phyloP scores from a whole-genome alignment of 1,140 invertebrate genomes.

The Hyles euphorbiae region DNA sequence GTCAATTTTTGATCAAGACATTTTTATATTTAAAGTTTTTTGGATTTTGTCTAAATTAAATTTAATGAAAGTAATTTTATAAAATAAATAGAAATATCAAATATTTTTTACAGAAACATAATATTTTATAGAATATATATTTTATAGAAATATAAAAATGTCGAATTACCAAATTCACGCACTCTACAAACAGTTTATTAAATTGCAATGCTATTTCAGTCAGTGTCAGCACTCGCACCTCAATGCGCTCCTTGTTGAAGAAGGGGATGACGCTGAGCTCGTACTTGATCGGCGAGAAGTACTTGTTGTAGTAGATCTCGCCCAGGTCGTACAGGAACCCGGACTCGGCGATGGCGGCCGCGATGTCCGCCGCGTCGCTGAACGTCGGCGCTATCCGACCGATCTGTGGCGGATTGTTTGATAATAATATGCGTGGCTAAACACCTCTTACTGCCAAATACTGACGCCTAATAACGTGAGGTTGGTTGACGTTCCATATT shows the following conservation, averaged over 20 bases:
- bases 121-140: too few relatives aligned
- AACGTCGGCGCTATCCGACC: constrained; percentile 95
- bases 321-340: constrained; percentile 92
- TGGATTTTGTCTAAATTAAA: too few relatives aligned
- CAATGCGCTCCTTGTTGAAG: constrained; percentile 81
- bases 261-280: constrained; percentile 86
- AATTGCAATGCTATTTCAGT: neutral
- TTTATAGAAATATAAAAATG: too few relatives aligned
- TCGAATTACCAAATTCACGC: too few relatives aligned
- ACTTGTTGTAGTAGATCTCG: constrained; percentile 92
- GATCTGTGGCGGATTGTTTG: constrained; percentile 56
- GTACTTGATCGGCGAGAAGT: constrained; percentile 96
- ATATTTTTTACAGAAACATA: too few relatives aligned
- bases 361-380: constrained; percentile 91
- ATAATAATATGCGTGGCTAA: neutral
- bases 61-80: too few relatives aligned
- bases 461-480: neutral
- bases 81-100: too few relatives aligned
- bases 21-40: too few relatives aligned
- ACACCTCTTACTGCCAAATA: neutral
- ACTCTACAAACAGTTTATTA: neutral
- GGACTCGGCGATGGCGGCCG: constrained; percentile 86
- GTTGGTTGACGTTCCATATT: neutral
- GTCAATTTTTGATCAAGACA: too few relatives aligned
- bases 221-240: constrained; percentile 37